A percentile compares a stretch with the other conserved stretches of the same genome.
These are phyloP conservation scores for Tiliacea citrago DNA, from an alignment of 2,888 invertebrate species.

Conservation along the genomic window DNA sequence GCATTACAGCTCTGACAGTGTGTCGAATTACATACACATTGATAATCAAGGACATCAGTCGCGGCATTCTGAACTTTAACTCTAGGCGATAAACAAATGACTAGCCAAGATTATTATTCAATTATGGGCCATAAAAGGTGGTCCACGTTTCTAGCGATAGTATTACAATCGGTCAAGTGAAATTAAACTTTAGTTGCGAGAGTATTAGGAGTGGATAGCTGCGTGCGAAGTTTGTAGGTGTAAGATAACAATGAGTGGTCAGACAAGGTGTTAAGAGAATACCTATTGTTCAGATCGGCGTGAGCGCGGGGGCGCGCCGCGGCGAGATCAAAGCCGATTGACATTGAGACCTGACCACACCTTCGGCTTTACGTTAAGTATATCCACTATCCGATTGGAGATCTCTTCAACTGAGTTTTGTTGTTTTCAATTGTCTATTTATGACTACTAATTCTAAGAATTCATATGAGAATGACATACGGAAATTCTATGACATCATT, in stretches of 20 bases:
- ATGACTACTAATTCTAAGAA: conserved; percentile 38
- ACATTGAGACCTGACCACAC: conserved; percentile 80
- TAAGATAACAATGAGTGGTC: conserved; percentile 75
- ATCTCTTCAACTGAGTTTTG: conserved; percentile 46
- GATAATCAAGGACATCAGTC: conserved; percentile 64
- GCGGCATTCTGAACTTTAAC: conserved; percentile 57
- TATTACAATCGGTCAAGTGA: conserved; percentile 47
- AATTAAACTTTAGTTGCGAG: conserved; percentile 52
- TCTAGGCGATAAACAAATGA: conserved; percentile 59
- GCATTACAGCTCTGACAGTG: conserved; percentile 70
- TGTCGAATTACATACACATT: conserved; percentile 70
- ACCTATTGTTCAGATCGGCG: conserved; percentile 76
- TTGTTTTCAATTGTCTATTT: conserved; percentile 46
- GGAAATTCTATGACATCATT: conserved; percentile 21
- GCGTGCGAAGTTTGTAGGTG: conserved; percentile 50
- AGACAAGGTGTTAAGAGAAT: conserved; percentile 78
- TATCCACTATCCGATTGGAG: conserved; percentile 60
- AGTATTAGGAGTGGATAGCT: conserved; percentile 29
- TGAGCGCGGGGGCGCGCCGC: conserved; percentile 70
- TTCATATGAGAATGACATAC: conserved; percentile 17
- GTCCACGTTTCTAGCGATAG: conserved; percentile 52
- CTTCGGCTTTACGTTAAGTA: conserved; percentile 63
- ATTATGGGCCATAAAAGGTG: conserved; percentile 54
- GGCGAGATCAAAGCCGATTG: conserved; percentile 79
- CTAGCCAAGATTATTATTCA: conserved; percentile 61